Evolutionary conservation across 2,888 invertebrate genomes (phyloP), one percentile per base, ranked within the genome.

Genomic region (Ennomos erosarius): DNA sequence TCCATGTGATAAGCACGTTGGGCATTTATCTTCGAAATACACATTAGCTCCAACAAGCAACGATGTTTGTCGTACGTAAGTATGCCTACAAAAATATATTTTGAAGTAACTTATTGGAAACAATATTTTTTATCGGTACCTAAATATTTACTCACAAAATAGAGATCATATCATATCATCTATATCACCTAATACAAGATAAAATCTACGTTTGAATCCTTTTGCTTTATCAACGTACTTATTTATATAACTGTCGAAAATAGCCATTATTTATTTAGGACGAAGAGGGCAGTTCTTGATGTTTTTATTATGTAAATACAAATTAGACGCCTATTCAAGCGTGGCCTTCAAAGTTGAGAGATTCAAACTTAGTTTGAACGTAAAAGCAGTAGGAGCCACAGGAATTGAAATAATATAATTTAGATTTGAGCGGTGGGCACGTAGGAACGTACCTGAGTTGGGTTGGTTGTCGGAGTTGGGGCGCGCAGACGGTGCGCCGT

Each of bases 401-500:
- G 26, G 6, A 4, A 26, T 26, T 6, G 5, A 26, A 26, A 26
- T 26, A 26, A 26, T 26, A 26, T 26, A 26, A 26, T 26, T 26
- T 26, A 26, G 26, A 26, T 26, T 26, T 26, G 26, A 26, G 6
- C 26, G 26, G 26, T 26, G 6, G 6, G 26, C 26, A 26, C 26
- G 13, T 11, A 56, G 52, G 64, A 59, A 71, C 79, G 45, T 80
- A 98, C 99, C 99, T 94, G 98, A 98, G 94, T 99, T 99, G 44
- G 98, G 98, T 81, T 97, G 96, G 87, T 97, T 97, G 82, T 97
- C 96, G 82, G 97, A 97, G 86, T 98, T 98, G 43, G 98, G 98
- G 67, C 98, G 94, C 54, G 98, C 98, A 10, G 99, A 99, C n/a
- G 98, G 97, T 56, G 98, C 98, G 52, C 99, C 98, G 83, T 99